These are phyloP conservation scores for Centrocercus urophasianus DNA, from an alignment of 2,113 vertebrate species.

Conservation along the genomic window DNA sequence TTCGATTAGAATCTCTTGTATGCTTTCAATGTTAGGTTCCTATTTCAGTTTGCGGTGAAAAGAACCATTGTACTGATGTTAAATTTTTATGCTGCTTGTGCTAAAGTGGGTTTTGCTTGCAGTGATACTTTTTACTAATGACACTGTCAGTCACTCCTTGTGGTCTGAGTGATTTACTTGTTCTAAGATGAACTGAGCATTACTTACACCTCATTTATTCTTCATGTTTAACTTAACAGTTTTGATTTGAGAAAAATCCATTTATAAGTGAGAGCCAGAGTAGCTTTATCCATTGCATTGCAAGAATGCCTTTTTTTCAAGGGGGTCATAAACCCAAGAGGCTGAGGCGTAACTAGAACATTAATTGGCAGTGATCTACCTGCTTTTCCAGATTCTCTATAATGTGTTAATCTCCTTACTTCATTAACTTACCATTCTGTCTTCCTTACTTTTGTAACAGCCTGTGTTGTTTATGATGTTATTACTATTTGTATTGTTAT, in stretches of 20 bases:
- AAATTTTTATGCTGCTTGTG: background rate
- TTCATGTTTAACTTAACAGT: background rate
- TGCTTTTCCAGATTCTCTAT: background rate
- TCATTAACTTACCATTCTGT: background rate
- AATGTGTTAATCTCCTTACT: background rate
- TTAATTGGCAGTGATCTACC: background rate
- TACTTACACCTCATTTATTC: background rate
- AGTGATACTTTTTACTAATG: background rate
- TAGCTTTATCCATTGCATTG: background rate
- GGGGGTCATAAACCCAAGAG: background rate
- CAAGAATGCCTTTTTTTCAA: background rate
- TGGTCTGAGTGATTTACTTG: background rate
- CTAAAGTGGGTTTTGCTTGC: background rate
- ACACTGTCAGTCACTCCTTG: background rate
- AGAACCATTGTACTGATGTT: background rate
- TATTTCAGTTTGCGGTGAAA: background rate
- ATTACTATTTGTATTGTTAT: background rate
- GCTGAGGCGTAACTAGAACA: background rate
- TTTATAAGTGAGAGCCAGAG: background rate
- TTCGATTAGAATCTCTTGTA: background rate
- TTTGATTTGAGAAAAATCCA: slow-evolving; percentile 4
- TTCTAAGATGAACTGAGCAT: background rate
- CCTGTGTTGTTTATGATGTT: background rate
- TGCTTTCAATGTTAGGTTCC: background rate
- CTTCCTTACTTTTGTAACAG: background rate